Evolutionary conservation across 2,888 invertebrate genomes (phyloP).

Genomic region (Mythimna impura): DNA sequence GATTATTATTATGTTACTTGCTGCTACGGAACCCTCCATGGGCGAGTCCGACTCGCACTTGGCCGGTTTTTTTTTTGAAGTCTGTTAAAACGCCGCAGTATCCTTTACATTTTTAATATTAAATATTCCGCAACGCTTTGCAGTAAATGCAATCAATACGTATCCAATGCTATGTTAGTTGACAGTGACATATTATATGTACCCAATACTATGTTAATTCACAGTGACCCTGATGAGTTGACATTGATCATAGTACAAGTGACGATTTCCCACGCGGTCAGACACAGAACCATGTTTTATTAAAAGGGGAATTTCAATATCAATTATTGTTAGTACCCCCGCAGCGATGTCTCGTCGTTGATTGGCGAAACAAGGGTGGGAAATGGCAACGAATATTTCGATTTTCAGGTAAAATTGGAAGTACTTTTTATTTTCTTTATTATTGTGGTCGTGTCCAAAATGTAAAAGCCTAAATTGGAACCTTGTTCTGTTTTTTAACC

Average conservation of each 20-base stretch:
- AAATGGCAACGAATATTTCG: not conserved
- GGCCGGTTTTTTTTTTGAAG: no score
- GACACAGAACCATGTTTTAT: not conserved
- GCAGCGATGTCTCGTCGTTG: not conserved
- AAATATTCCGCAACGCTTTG: not conserved
- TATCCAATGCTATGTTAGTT: not conserved
- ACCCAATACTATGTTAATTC: not conserved
- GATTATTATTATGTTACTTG: no score
- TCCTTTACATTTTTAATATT: no score
- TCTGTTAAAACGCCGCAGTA: no score
- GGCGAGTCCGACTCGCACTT: no score
- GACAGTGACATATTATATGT: not conserved
- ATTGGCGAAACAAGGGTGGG: not conserved
- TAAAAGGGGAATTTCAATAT: conserved; percentile 22
- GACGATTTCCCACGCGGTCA: conserved; percentile 9
- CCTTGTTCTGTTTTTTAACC: conserved; percentile 3
- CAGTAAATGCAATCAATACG: conserved; percentile 21
- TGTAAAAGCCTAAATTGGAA: conserved; percentile 3
- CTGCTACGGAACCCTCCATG: no score
- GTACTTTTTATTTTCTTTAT: conserved; percentile 18
- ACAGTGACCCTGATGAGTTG: not conserved
- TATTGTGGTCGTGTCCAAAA: not conserved
- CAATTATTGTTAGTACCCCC: conserved; percentile 12
- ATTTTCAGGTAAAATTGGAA: not conserved
- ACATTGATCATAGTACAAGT: conserved; percentile 34